phyloP scores from a whole-genome alignment of 1,140 invertebrate genomes.

The Carcinoscorpius rotundicauda region DNA sequence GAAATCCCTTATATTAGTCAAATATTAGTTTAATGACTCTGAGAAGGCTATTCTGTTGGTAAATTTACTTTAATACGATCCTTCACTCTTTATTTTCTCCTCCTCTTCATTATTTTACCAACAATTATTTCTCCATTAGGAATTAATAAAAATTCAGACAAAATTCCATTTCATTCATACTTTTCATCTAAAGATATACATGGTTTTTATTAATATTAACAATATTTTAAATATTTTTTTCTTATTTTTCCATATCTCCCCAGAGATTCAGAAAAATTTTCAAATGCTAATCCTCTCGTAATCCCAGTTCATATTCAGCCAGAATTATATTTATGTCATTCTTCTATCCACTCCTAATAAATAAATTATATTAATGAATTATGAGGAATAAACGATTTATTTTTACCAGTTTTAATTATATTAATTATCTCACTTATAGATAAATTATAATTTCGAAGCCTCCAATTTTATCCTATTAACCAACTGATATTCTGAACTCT shows the following conservation, averaged over 20 bases:
- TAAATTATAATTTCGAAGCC: slow-evolving; percentile 40
- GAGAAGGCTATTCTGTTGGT: slow-evolving; percentile 53
- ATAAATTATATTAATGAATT: too few relatives aligned
- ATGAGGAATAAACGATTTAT: slow-evolving; percentile 51
- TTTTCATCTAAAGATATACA: too few relatives aligned
- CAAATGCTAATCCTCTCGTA: slow-evolving; percentile 48
- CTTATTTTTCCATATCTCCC: slow-evolving; percentile 47
- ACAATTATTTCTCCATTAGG: slow-evolving; percentile 45
- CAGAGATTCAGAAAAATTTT: slow-evolving; percentile 54
- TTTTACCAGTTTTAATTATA: slow-evolving; percentile 48
- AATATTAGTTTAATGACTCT: slow-evolving; percentile 47
- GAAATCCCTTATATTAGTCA: slow-evolving; percentile 49
- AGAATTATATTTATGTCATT: slow-evolving; percentile 64
- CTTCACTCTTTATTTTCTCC: slow-evolving; percentile 53
- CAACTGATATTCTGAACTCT: slow-evolving; percentile 46
- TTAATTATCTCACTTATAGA: slow-evolving; percentile 40
- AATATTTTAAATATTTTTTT: too few relatives aligned
- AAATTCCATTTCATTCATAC: slow-evolving; percentile 47
- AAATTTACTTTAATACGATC: slow-evolving; percentile 54
- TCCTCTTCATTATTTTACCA: slow-evolving; percentile 49
- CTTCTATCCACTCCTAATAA: slow-evolving; percentile 56
- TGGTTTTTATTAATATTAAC: too few relatives aligned
- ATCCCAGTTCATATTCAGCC: slow-evolving; percentile 57
- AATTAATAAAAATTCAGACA: slow-evolving; percentile 43
- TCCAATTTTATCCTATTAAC: slow-evolving; percentile 40